These are phyloP conservation scores for Phalacrocorax carbo DNA, from an alignment of 2,113 vertebrate genomes.

Conservation along the genomic window DNA sequence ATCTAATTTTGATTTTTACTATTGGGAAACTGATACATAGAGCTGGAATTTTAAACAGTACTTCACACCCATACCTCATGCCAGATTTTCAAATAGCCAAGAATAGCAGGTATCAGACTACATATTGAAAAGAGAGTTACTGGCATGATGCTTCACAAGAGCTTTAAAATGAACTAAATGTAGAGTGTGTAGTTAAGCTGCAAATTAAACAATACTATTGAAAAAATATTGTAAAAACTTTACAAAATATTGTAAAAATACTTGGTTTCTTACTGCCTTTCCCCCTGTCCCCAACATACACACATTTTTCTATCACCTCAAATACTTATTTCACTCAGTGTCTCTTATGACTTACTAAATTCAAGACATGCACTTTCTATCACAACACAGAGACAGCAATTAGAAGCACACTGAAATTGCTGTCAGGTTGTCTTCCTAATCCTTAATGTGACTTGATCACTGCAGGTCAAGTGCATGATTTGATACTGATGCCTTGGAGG, in stretches of 20 bases:
- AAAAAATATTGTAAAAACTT: background rate
- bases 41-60: conserved; percentile 25
- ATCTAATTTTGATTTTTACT: conserved; percentile 39
- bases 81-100: conserved; percentile 26
- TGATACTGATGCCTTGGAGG: conserved; percentile 6
- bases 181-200: background rate
- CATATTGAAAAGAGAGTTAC: background rate
- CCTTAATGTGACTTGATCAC: conserved; percentile 4
- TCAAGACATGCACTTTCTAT: conserved; percentile 1
- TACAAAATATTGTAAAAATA: background rate
- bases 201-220: background rate
- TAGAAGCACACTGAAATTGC: conserved; percentile 20
- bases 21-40: conserved; percentile 8
- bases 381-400: conserved; percentile 22
- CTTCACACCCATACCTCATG: background rate
- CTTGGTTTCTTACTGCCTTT: background rate
- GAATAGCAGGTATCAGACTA: conserved; percentile 11
- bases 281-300: background rate
- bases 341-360: background rate
- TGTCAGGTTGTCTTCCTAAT: conserved; percentile 29
- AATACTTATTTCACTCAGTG: background rate
- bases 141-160: background rate
- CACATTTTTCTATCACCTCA: background rate
- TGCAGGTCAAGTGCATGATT: conserved; percentile 47
- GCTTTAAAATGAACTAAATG: conserved; percentile 7